Conservation (phyloP, 2,797 vertebrate genomes). For the Streptopelia turtur region DNA sequence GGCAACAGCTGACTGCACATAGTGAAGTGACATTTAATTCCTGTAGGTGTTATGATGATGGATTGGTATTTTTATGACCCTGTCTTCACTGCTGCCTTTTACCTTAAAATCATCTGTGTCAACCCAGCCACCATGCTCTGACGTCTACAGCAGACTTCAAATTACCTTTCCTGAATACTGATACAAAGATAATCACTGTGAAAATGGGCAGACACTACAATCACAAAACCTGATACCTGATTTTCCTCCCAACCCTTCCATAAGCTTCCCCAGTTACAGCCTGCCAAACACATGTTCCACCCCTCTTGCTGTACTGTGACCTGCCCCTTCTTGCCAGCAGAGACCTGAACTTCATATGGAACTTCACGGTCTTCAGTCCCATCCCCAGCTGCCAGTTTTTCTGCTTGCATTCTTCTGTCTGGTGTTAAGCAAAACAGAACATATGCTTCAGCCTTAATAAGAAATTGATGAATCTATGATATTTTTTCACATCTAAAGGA, state of each 20-base stretch:
- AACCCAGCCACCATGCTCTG: background rate
- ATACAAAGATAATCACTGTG: background rate
- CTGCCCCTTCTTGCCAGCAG: fast-evolving
- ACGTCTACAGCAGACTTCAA: background rate
- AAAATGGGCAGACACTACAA: background rate
- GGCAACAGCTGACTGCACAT: background rate
- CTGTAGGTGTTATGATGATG: background rate
- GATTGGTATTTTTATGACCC: background rate
- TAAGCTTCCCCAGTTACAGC: background rate
- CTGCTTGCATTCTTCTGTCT: background rate
- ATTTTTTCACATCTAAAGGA: background rate
- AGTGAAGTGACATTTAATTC: background rate
- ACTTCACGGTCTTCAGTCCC: background rate
- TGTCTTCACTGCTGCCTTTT: background rate
- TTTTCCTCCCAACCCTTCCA: background rate
- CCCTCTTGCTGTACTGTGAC: background rate
- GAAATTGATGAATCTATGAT: background rate
- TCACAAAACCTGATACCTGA: background rate
- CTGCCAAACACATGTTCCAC: background rate
- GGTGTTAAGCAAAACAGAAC: background rate
- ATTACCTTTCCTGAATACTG: background rate
- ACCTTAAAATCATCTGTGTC: background rate
- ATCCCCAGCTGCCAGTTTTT: background rate
- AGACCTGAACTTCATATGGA: background rate
- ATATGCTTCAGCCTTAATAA: background rate